Base-by-base conservation (phyloP, 2,113 vertebrate genomes). In the Cochlearius cochlearius region DNA sequence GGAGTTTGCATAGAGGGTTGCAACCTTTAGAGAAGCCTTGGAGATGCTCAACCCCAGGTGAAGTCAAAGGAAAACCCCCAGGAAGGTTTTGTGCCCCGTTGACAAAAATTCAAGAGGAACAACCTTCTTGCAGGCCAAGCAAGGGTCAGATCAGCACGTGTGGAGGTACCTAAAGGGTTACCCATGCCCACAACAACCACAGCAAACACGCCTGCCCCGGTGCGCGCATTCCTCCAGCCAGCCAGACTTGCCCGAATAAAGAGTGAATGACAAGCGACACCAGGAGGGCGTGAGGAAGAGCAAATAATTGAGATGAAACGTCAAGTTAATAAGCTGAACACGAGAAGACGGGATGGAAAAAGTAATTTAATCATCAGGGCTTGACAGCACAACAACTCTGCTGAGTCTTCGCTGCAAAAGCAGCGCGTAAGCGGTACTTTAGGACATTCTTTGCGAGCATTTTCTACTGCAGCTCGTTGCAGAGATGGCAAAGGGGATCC, bases 351-450 rank as follows among this genome's bases (percentile, higher is more conserved):
- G 39, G 64, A 52, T 20, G 8, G 64, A 55, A 68, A 60, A 68
- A 71, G 43, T 10, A n/a, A 94, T 91, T 96, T 32, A 53, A 75
- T 8, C 69, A 71, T 30, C 60, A 72, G 39, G 60, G 12, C 22
- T 69, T 49, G 78, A 75, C 81, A 86, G 92, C 78, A n/a, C 26
- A 62, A 25, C 16, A 4, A 6, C n/a, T 45, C 52, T 14, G 32
- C 59, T 3, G 29, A 39, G 63, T 5, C 55, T 30, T 36, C 2
- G 0, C 14, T 0, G 0, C 0, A 0, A 50, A 55, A 83, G 75
- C 5, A 0, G 3, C 4, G 4, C 1, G 8, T 13, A 71, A 30
- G n/a, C 1, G 27, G 58, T 18, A 45, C 38, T 15, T 50, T 0
- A 29, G 41, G 59, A 74, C 30, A 7, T 4, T 69, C 72, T 10